Evolutionary conservation across 2,113 vertebrate genomes (phyloP), one percentile per base, ranked within the genome.

Genomic region (Pterocles burchelli): DNA sequence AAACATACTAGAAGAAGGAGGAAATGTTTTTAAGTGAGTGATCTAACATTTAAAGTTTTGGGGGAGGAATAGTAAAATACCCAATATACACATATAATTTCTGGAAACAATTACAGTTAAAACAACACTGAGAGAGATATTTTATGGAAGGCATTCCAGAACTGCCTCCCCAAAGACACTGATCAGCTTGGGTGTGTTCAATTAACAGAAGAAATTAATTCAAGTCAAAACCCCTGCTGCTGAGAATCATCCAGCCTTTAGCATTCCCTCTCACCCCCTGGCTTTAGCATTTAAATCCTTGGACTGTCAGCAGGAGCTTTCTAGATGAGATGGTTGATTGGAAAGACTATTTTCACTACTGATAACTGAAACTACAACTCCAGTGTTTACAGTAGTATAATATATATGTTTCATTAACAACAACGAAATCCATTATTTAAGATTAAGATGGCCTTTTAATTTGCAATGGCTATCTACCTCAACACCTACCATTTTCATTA

Each of bases 21-120:
- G 29, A 84, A 74, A 71, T 41, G 10, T 22, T 92, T 95, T 52
- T 48, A 77, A 84, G 78, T 0, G 2, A 77, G 43, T 81, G 34
- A 66, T 13, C 51, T 80, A 59, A 55, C 34, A 63, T 67, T 80
- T 62, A 86, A 88, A 89, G 65, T 84, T 72, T 67, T 17, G 14
- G 28, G 33, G 45, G 38, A 90, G 22, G 29, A 73, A 77, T 59
- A 81, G 36, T 71, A 13, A 92, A 90, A 72, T 51, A 84, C 21
- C 29, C 34, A 91, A 77, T 34, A 61, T 18, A 81, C 17, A 75
- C 28, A 84, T 26, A n/a, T 9, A 59, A 72, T 59, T 61, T 93
- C 83, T 96, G 93, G 83, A 91, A 96, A 81, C 89, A 90, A 92
- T 93, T 96, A 84, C 18, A 68, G 29, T 95, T 95, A 90, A 90